Evolutionary conservation across 2,888 invertebrate species (phyloP).

Genomic region (Ichneumoninae sp.): DNA sequence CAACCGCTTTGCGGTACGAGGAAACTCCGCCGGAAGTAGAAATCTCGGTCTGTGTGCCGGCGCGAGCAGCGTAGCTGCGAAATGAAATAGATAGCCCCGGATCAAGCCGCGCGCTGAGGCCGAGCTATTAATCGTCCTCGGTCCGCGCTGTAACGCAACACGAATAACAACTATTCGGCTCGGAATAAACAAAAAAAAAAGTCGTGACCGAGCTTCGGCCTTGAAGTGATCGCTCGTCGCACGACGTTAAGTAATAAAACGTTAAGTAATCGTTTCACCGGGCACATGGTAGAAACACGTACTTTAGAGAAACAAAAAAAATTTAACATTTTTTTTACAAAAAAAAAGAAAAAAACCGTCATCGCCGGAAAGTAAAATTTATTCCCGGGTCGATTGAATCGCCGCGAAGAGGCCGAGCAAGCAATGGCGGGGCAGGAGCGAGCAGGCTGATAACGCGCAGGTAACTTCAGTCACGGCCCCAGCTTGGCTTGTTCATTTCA

Average conservation of each 20-base stretch:
- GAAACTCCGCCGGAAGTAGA: constrained; percentile 36
- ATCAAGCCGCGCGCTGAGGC: not conserved
- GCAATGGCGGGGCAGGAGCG: constrained; percentile 61
- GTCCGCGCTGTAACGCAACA: not conserved
- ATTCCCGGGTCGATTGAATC: too few relatives aligned
- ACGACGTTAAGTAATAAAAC: too few relatives aligned
- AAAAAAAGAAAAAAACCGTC: not conserved
- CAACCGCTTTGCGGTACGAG: constrained; percentile 9
- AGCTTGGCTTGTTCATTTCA: constrained; percentile 63
- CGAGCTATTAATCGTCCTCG: constrained; percentile 38
- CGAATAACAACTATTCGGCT: not conserved
- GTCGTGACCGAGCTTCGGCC: not conserved
- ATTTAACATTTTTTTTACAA: too few relatives aligned
- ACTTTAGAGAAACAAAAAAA: too few relatives aligned
- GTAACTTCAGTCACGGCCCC: constrained; percentile 65
- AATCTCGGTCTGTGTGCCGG: constrained; percentile 39
- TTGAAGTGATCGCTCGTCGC: too few relatives aligned
- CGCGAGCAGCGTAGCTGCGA: not conserved
- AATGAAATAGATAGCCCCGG: not conserved
- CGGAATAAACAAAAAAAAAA: not conserved
- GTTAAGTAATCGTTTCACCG: too few relatives aligned
- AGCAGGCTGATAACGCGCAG: constrained; percentile 67
- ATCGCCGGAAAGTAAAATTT: not conserved
- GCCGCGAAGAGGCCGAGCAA: not conserved
- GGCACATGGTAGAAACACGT: too few relatives aligned